Base-by-base conservation (phyloP, 2,797 vertebrate species). In the Pogonophryne albipinna region DNA sequence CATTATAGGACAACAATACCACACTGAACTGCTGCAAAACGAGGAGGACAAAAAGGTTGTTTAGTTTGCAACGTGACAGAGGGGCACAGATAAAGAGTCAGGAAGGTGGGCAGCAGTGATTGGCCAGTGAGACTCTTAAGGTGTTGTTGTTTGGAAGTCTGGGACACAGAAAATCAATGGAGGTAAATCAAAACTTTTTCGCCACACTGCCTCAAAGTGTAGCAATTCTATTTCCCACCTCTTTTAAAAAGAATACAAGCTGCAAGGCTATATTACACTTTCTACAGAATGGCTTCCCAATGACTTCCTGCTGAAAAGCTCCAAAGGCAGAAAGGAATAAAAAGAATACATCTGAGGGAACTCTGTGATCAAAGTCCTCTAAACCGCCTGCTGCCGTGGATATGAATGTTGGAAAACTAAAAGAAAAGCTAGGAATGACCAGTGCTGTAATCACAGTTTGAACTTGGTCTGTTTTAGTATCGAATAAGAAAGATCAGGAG, bases 131-230 rank as follows among this genome's bases (percentile, higher is more conserved):
- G 78, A 72, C 50, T 64, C 86, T 38, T 38, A 84, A 88, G 82
- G 79, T 83, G 85, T 77, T 86, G 84, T 86, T 89, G 87, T 92
- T 89, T 91, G 83, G 84, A 89, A 90, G 84, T 82, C 74, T 64
- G 78, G 77, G 82, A 87, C 85, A 76, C 81, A 80, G 82, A 84
- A 90, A 93, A 93, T 94, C 90, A 52, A 93, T 91, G 76, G 76
- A 70, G 86, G 79, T 86, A 89, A 93, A 94, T 78, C 79, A 77
- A 80, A 87, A 87, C 69, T 85, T 90, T 64, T 87, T 85, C 41
- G 13, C 76, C 87, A 76, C 79, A 59, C 56, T 65, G 67, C 82
- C 74, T 84, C 66, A 78, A 84, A 87, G 80, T 83, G 82, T 51
- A 68, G 79, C 76, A 72, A 84, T 88, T 91, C 86, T 76, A 70